phyloP scores from a whole-genome alignment of 2,888 invertebrate species.

The Netelia inedita region DNA sequence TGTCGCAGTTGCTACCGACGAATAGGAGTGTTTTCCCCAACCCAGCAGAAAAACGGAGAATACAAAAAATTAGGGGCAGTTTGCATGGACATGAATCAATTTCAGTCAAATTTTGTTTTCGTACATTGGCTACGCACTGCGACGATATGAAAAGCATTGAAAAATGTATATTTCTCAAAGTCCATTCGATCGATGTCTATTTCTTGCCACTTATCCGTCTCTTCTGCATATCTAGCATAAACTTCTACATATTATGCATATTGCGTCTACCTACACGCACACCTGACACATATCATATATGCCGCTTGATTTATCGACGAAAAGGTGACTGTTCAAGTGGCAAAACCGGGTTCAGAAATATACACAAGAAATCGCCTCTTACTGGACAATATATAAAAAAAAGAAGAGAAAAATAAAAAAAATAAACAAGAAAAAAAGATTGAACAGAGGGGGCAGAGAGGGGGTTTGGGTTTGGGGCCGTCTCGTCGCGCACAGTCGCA shows the following conservation, averaged over 20 bases:
- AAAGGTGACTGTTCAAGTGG: conserved; percentile 34
- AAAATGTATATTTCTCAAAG: not conserved
- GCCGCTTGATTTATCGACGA: conserved; percentile 54
- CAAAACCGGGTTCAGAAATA: conserved; percentile 55
- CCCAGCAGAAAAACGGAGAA: conserved; percentile 1
- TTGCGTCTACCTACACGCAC: conserved; percentile 44
- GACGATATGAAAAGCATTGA: not conserved
- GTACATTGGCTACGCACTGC: no score
- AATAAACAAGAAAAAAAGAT: conserved; percentile 35
- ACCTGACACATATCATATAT: conserved; percentile 30
- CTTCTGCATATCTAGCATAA: conserved; percentile 32
- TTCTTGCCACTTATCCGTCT: conserved; percentile 25
- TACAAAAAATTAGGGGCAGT: not conserved
- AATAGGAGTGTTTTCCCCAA: conserved; percentile 18
- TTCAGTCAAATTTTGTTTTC: no score
- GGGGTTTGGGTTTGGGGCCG: conserved; percentile 50
- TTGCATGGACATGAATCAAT: not conserved
- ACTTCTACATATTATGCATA: conserved; percentile 41
- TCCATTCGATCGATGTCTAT: not conserved
- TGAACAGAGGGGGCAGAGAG: conserved; percentile 45
- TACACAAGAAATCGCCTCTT: conserved; percentile 55
- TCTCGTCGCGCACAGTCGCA: conserved; percentile 59
- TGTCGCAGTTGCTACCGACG: conserved; percentile 62
- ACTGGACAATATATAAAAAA: conserved; percentile 38
- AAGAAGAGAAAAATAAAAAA: conserved; percentile 9